These are phyloP conservation scores for Promerops cafer DNA, from an alignment of 2,113 vertebrate genomes.

Conservation along the genomic window DNA sequence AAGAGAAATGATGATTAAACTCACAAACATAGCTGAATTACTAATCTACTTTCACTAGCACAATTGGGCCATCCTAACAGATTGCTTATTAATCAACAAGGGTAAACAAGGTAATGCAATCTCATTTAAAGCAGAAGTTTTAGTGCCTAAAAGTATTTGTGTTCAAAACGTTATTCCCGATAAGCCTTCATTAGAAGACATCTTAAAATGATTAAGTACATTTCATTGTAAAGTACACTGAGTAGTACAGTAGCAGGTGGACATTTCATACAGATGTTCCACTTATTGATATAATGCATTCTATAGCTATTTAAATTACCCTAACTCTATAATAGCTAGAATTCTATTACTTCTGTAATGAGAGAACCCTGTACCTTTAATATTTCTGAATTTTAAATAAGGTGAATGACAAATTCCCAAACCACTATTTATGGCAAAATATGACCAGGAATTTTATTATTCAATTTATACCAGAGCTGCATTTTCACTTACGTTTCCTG, in stretches of 20 bases:
- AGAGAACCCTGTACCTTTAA: constrained; percentile 71
- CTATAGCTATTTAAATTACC: constrained; percentile 71
- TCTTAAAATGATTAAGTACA: constrained; percentile 70
- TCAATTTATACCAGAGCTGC: constrained; percentile 67
- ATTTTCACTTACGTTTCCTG: constrained; percentile 67
- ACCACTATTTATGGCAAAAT: constrained; percentile 76
- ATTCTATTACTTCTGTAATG: constrained; percentile 78
- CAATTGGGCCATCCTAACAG: constrained; percentile 68
- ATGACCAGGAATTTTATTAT: constrained; percentile 75
- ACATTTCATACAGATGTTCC: constrained; percentile 72
- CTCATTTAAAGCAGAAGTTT: constrained; percentile 71
- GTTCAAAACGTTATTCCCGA: constrained; percentile 74
- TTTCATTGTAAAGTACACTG: constrained; percentile 62
- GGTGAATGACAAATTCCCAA: constrained; percentile 74
- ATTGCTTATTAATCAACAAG: constrained; percentile 80
- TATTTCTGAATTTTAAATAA: constrained; percentile 80
- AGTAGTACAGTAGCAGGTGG: constrained; percentile 70
- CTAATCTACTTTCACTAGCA: constrained; percentile 68
- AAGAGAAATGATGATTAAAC: constrained; percentile 71
- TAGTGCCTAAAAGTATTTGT: constrained; percentile 75
- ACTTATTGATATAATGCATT: constrained; percentile 72
- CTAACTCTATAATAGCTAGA: constrained; percentile 72
- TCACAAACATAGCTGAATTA: constrained; percentile 65
- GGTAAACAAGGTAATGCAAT: constrained; percentile 78
- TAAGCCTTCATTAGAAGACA: constrained; percentile 69